A percentile compares a stretch with the other conserved stretches of the same genome.
These are phyloP conservation scores for Spea multiplicata DNA, from an alignment of 2,113 vertebrate species.

Conservation along the genomic window DNA sequence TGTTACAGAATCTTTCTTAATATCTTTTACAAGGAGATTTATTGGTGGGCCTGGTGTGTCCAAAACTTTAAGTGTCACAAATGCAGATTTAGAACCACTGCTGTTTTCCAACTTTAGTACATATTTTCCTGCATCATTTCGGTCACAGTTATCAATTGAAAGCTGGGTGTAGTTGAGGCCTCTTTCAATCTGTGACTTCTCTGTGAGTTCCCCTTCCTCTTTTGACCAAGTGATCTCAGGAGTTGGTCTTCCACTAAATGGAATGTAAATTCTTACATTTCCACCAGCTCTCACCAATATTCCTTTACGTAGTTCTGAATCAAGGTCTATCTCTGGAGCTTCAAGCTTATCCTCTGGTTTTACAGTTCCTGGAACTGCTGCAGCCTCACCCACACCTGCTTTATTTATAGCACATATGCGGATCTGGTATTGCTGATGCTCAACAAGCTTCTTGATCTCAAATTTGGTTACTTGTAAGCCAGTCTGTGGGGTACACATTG, in stretches of 20 bases:
- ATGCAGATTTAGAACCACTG: constrained; percentile 89
- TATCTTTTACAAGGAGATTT: constrained; percentile 84
- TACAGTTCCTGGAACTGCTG: constrained; percentile 77
- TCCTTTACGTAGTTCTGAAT: constrained; percentile 92
- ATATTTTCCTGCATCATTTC: constrained; percentile 95
- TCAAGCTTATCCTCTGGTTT: constrained; percentile 94
- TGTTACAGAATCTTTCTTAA: constrained; percentile 84
- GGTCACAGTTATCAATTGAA: constrained; percentile 90
- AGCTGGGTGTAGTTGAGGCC: constrained; percentile 83
- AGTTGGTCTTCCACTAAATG: constrained; percentile 88
- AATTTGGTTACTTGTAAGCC: constrained; percentile 82
- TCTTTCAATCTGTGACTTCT: constrained; percentile 86
- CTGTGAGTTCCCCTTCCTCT: constrained; percentile 86
- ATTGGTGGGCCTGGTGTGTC: constrained; percentile 91
- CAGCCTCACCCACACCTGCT: constrained; percentile 87
- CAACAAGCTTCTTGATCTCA: constrained; percentile 85
- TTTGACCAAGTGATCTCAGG: constrained; percentile 91
- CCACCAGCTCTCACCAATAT: constrained; percentile 87
- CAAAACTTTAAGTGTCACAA: constrained; percentile 92
- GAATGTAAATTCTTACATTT: constrained; percentile 86
- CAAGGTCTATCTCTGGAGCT: constrained; percentile 89
- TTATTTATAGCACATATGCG: constrained; percentile 92
- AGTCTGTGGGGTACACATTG: constrained; percentile 82
- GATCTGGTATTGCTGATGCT: constrained; percentile 95
- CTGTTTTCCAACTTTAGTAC: constrained; percentile 87